A percentile compares a stretch with the other conserved stretches of the same genome.
These are phyloP conservation scores for Arrhopalites spinosus DNA, from an alignment of 2,888 invertebrate species.

Conservation along the genomic window DNA sequence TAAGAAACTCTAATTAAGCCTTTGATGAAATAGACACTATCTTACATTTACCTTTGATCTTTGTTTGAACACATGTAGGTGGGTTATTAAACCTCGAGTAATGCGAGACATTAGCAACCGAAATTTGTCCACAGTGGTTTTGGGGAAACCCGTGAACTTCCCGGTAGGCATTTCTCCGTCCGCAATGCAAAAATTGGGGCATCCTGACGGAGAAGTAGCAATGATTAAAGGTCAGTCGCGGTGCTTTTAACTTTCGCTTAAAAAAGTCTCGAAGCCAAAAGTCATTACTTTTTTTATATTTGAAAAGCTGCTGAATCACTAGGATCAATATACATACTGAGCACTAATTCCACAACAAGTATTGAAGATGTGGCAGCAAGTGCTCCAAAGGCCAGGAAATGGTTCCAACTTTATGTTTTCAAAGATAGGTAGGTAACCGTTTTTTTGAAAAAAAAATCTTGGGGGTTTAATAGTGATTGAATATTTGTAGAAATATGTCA, in stretches of 20 bases:
- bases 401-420: slow-evolving; percentile 93
- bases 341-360: slow-evolving; percentile 83
- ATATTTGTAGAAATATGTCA: slow-evolving; percentile 67
- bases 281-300: not conserved
- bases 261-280: not conserved
- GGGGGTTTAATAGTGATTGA: slow-evolving; percentile 50
- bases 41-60: not conserved
- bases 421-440: slow-evolving; percentile 69
- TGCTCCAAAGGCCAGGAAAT: slow-evolving; percentile 77
- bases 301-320: slow-evolving; percentile 73
- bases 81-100: slow-evolving; percentile 77
- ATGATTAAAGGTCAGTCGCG: slow-evolving; percentile 71
- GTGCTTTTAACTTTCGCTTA: no score
- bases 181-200: slow-evolving; percentile 90
- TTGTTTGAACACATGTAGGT: slow-evolving; percentile 61
- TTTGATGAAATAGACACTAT: not conserved
- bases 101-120: slow-evolving; percentile 73
- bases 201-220: slow-evolving; percentile 84
- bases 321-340: slow-evolving; percentile 78
- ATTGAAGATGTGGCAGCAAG: slow-evolving; percentile 83
- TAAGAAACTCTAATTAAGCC: not conserved
- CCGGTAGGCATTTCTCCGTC: slow-evolving; percentile 85
- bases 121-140: slow-evolving; percentile 67
- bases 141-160: slow-evolving; percentile 66
- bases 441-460: not conserved